Base-by-base conservation (phyloP, 2,797 vertebrate genomes). In the Pygocentrus nattereri region DNA sequence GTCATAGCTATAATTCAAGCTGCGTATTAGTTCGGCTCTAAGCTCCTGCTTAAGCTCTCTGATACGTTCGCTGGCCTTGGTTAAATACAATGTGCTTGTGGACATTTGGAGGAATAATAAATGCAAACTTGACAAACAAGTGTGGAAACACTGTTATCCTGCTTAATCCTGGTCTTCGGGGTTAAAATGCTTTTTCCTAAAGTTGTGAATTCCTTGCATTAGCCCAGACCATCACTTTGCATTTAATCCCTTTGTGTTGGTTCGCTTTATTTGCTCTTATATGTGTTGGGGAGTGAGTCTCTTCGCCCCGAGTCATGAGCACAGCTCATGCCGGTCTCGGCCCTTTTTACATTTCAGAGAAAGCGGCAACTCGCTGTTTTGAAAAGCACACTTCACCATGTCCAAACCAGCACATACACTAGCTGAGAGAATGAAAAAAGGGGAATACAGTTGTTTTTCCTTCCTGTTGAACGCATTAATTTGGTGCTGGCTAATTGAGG, bases 381-480 rank as follows among this genome's bases (percentile, higher is more conserved):
- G 34, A 23, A 31, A 72, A 54, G n/a, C 30, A 44, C 70, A 41
- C 47, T 41, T 75, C 23, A 49, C 44, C 50, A 54, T 2, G 59
- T 30, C 15, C 18, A 12, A 83, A 68, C 75, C 69, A 59, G 68
- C 50, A 30, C 72, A 30, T 12, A 65, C 31, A 50, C 67, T 25
- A 49, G 44, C 41, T 69, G 27, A 56, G 61, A 78, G 61, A 77
- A 61, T 21, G 56, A 54, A 78, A 82, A 44, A n/a, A 74, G 70
- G 76, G 59, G 18, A 82, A 75, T 78, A 21, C 38, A 65, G 74
- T 68, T 41, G 19, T 2, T 58, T 75, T 80, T 78, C 61, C 12
- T 21, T 27, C 74, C 74, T 87, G 86, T 71, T 25, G 38, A 85
- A 76, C 67, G 67, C 74, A 81, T 87, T 76, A 61, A 82, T 88